Percentiles rank a stretch among this genome's conserved stretches.
Evolutionary conservation across 2,113 vertebrate species (phyloP).

Genomic region (Clarias magur): DNA sequence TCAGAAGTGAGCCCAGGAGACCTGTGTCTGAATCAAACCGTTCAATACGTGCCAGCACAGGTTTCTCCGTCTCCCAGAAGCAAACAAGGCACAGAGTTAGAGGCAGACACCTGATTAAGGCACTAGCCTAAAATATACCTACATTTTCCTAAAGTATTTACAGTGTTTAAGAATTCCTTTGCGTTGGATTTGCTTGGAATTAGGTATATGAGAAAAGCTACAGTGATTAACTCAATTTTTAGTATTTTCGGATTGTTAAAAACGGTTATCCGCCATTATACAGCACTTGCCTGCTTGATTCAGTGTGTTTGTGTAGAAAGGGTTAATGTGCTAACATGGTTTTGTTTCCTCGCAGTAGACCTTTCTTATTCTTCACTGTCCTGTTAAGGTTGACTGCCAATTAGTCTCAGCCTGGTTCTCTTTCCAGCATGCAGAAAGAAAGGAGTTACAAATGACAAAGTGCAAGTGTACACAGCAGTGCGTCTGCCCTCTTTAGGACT

Average conservation of each 20-base stretch:
- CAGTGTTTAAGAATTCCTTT: neutral
- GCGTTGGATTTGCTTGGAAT: neutral
- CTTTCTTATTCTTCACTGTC: slow-evolving; percentile 49
- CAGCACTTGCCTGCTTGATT: slow-evolving; percentile 24
- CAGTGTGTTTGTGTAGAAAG: slow-evolving; percentile 44
- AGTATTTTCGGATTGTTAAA: neutral
- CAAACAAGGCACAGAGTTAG: slow-evolving; percentile 37
- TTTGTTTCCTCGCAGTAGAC: slow-evolving; percentile 40
- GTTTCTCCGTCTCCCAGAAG: slow-evolving; percentile 45
- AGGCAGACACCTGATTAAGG: slow-evolving; percentile 46
- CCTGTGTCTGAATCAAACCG: slow-evolving; percentile 68
- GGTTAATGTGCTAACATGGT: slow-evolving; percentile 48
- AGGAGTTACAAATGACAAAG: slow-evolving; percentile 53
- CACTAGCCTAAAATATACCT: slow-evolving; percentile 37
- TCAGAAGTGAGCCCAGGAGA: slow-evolving; percentile 65
- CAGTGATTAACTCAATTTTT: neutral
- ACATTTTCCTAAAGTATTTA: slow-evolving; percentile 21
- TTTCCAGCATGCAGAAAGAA: slow-evolving; percentile 52
- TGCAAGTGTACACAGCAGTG: slow-evolving; percentile 50
- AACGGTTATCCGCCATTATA: neutral
- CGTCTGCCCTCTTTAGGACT: slow-evolving; percentile 53
- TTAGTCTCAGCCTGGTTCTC: slow-evolving; percentile 50
- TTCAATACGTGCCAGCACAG: slow-evolving; percentile 63
- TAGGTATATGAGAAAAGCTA: slow-evolving; percentile 13
- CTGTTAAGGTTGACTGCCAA: slow-evolving; percentile 43